These are phyloP conservation scores for Lineus longissimus DNA, from an alignment of 1,140 invertebrate species.

Conservation along the genomic window DNA sequence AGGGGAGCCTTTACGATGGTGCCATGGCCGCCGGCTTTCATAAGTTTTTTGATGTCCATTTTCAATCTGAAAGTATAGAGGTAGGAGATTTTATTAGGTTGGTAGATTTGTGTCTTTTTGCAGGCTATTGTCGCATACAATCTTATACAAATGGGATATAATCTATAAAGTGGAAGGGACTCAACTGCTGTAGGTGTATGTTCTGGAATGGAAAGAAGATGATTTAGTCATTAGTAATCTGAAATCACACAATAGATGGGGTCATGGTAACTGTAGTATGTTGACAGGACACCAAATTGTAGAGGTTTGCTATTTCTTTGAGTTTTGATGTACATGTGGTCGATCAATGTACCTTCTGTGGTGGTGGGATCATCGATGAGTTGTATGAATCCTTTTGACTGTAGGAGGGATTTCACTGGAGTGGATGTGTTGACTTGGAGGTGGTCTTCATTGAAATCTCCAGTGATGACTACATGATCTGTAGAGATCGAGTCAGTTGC, in stretches of 20 bases:
- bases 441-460: conserved; percentile 19
- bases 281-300: not conserved
- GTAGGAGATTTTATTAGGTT: no score
- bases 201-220: no score
- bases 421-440: not conserved
- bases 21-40: no score
- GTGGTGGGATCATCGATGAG: conserved; percentile 8
- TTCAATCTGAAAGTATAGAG: no score
- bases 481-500: not conserved
- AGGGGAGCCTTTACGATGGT: no score
- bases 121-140: no score
- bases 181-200: no score
- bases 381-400: conserved; percentile 10
- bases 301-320: not conserved
- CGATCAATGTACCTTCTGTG: conserved; percentile 4
- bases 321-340: conserved; percentile 10
- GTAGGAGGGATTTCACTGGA: not conserved
- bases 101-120: no score
- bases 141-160: no score
- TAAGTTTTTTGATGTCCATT: no score
- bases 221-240: no score
- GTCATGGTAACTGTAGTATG: conserved; percentile 20
- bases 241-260: not conserved
- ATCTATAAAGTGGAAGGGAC: no score
- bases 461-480: not conserved